phyloP scores from a whole-genome alignment of 30 jellyfish, hydroid and myxozoan genomes.

The Mastigias papua region DNA sequence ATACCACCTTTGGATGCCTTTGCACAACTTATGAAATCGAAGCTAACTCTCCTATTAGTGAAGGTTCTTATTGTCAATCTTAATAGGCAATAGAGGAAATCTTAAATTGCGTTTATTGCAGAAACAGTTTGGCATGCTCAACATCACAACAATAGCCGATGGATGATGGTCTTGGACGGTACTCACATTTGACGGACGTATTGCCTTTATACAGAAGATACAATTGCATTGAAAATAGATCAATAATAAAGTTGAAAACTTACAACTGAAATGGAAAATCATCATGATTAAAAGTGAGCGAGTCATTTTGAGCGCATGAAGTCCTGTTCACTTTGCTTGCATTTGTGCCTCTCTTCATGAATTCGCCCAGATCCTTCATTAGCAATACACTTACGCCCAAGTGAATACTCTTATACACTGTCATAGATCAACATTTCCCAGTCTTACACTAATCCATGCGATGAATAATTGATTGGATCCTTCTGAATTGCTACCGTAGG shows the following conservation, averaged over 20 bases:
- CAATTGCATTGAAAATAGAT: neutral
- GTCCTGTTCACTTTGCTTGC: neutral
- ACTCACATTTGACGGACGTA: neutral
- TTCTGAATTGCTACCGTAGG: neutral
- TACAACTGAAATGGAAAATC: neutral
- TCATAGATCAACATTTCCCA: neutral
- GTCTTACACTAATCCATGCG: constrained; percentile 5
- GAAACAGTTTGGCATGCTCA: too few species aligned
- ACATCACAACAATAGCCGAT: too few species aligned
- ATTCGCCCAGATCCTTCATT: neutral
- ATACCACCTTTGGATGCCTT: too few species aligned
- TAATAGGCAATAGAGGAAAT: too few species aligned
- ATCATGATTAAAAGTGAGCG: neutral
- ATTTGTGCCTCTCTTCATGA: neutral
- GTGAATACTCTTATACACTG: neutral
- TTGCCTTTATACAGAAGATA: neutral
- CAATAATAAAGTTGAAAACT: neutral
- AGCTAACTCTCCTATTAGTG: too few species aligned
- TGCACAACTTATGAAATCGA: too few species aligned
- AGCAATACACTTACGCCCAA: neutral
- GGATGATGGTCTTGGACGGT: too few species aligned
- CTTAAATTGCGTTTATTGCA: too few species aligned
- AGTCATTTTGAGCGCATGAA: neutral
- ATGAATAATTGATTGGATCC: neutral
- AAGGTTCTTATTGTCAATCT: too few species aligned